Evolutionary conservation across 2,797 vertebrate genomes (phyloP), one percentile per base, ranked within the genome.

Genomic region (Melanotaenia maccullochi): DNA sequence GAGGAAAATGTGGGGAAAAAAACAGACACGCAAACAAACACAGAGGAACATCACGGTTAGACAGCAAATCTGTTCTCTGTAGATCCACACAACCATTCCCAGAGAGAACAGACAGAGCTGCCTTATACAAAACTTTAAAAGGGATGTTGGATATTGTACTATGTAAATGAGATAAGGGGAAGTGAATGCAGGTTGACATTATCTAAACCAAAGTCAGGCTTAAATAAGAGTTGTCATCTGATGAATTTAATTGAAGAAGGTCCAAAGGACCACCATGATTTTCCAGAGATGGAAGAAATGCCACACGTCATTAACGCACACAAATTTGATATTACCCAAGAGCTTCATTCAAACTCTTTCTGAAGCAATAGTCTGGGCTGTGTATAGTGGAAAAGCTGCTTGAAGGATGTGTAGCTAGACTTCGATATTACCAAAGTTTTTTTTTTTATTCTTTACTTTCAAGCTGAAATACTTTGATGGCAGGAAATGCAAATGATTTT

Each of bases 331-430:
- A 70, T 77, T 60, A 56, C 24, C 32, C 2, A 5, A 56, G 55
- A 66, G 68, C 66, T 59, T 65, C 22, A 57, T 68, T 25, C 25
- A 7, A 72, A 67, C 51, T 55, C 42, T 66, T 65, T 67, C n/a
- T 63, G 65, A 81, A 65, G 14, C 47, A 44, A 52, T n/a, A 49
- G 35, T 56, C 40, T 66, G 61, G 9, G 28, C 30, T 51, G 58
- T 30, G 36, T 63, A 60, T 65, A 40, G 71, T 33, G 12, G 44
- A 68, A 28, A 51, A 65, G 47, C 66, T 51, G 33, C 63, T 24
- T 33, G 28, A 49, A 33, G 20, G 55, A 73, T 32, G 40, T 1
- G 2, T 35, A 57, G 54, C 55, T 33, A 32, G 58, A 54, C 9
- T 56, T 56, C 54, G 58, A 65, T 40, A 68, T 32, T 12, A 33